Percentiles rank a stretch among this genome's conserved stretches.
These are phyloP conservation scores for Pelochelys cantorii DNA, from an alignment of 2,797 vertebrate genomes.

Conservation along the genomic window DNA sequence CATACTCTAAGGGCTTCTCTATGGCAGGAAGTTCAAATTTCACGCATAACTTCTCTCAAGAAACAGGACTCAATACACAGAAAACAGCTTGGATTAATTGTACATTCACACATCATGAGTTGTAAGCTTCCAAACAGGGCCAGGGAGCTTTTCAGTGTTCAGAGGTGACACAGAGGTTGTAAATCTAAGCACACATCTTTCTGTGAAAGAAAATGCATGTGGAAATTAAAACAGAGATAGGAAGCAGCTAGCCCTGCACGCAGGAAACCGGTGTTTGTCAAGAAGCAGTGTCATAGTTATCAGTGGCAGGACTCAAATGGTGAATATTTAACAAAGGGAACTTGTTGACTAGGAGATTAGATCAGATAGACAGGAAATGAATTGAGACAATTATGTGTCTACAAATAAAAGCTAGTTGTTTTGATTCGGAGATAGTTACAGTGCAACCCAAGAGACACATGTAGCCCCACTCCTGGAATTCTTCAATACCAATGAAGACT, in stretches of 20 bases:
- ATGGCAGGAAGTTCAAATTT: slow-evolving; percentile 14
- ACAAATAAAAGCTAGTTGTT: background rate
- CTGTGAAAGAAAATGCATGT: rapidly evolving
- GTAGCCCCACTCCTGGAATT: background rate
- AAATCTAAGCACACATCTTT: background rate
- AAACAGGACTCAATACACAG: background rate
- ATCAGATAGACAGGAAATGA: background rate
- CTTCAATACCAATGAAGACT: background rate
- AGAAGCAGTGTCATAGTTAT: slow-evolving; percentile 30
- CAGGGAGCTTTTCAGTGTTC: background rate
- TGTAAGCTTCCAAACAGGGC: rapidly evolving
- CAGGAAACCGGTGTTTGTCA: slow-evolving; percentile 69
- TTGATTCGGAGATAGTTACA: rapidly evolving
- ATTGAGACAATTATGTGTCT: background rate
- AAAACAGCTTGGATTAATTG: background rate
- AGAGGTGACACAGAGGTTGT: background rate
- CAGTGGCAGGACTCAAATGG: background rate
- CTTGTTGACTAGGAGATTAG: rapidly evolving
- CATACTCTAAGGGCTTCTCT: background rate
- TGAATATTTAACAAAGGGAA: rapidly evolving
- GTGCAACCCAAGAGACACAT: background rate
- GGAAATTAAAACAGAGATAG: background rate
- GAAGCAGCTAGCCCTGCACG: background rate
- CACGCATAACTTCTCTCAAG: background rate
- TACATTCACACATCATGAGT: background rate